Evolutionary conservation across 1,140 invertebrate genomes (phyloP), one percentile per base, ranked within the genome.

Genomic region (Ostrea edulis): DNA sequence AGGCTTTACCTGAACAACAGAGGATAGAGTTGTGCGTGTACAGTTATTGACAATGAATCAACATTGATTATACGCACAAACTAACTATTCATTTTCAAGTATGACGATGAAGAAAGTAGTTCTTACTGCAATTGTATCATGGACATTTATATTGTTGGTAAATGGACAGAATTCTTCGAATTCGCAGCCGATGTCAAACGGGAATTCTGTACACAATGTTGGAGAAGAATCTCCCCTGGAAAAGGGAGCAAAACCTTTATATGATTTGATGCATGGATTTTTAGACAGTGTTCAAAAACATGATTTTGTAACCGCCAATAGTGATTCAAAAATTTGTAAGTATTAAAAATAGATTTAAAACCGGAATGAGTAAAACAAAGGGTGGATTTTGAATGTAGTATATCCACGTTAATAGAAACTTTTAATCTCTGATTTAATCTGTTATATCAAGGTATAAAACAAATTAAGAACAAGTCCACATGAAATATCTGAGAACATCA

Each of bases 201-300:
- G 17, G 2, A 52, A 58, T 8, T 11, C 20, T n/a, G n/a, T 20
- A 87, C 14, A 44, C 1, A 44, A 44, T 44, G 35, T 20, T 8
- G 55, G 22, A 14, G 86, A 90, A 81, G 86, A 89, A 77, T 68
- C 84, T 17, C 65, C 91, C 14, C 52, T 92, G 12, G 89, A 92
- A 58, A 92, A 91, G 81, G 91, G 91, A 35, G 92, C 91, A 87
- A 71, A 88, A 54, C 85, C 87, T 81, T 89, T 93, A 29, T 91
- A 86, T 88, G 85, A 90, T 65, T 85, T 92, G 52, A 86, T 86
- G 35, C 90, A 92, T 84, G 68, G 86, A 65, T 93, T 93, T 89
- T 88, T 93, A 12, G 88, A 91, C 35, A 55, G 68, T 14, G 87
- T 89, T 20, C 88, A 89, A 54, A 77, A 82, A 53, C 35, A 84